Conservation (phyloP, 2,888 invertebrate genomes). For the Caenorhabditis zanzibari region DNA sequence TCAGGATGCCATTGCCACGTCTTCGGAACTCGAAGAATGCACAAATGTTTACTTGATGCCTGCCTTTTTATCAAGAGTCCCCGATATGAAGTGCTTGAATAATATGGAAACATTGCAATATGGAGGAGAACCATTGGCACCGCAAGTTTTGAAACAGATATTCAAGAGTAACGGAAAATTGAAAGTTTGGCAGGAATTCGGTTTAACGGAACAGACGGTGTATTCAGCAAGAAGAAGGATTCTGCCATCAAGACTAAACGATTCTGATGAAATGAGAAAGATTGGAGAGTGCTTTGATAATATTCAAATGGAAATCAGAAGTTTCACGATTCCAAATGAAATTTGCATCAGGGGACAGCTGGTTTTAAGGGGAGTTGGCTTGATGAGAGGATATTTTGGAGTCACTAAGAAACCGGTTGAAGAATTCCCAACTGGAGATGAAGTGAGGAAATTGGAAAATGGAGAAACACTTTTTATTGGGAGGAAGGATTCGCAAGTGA, state of each 20-base stretch:
- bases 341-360: slow-evolving; percentile 16
- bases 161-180: not conserved
- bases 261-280: slow-evolving; percentile 3
- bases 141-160: slow-evolving; percentile 32
- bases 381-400: slow-evolving; percentile 64
- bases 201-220: slow-evolving; percentile 79
- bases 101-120: slow-evolving; percentile 69
- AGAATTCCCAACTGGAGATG: slow-evolving; percentile 40
- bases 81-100: not conserved
- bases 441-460: slow-evolving; percentile 1
- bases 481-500: slow-evolving; percentile 75
- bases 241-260: not conserved
- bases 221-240: slow-evolving; percentile 71
- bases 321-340: not conserved
- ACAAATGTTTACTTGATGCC: slow-evolving; percentile 80
- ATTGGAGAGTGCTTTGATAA: slow-evolving; percentile 71
- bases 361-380: slow-evolving; percentile 37
- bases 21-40: slow-evolving; percentile 51
- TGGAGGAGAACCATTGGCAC: slow-evolving; percentile 74
- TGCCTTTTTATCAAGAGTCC: slow-evolving; percentile 68
- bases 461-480: slow-evolving; percentile 69
- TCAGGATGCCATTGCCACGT: slow-evolving; percentile 34
- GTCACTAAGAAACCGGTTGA: not conserved
- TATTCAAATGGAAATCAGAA: slow-evolving; percentile 2
- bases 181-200: slow-evolving; percentile 74